Base-by-base conservation (phyloP, 2,797 vertebrate genomes). In the Smutsia temminckii region DNA sequence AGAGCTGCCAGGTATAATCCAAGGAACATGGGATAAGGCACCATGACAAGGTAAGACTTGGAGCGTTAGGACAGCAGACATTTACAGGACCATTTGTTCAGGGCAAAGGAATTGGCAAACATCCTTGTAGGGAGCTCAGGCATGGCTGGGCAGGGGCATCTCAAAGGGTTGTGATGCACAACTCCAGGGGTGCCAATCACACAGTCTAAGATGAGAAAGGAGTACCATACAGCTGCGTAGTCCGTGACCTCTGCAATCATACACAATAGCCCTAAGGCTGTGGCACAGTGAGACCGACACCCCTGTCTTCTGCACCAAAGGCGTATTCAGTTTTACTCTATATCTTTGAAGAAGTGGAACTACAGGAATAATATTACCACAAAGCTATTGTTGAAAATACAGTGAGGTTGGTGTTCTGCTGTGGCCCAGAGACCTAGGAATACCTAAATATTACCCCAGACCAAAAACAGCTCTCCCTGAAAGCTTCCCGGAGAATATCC, bases 371-470 rank as follows among this genome's bases (percentile, higher is more conserved):
- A 81, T 77, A 86, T 80, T 92, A 87, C 27, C 49, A 83, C 86
- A 61, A 84, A 94, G 79, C 53, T 68, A 40, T 77, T 92, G 20
- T 55, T 92, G 80, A 18, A 94, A 93, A 90, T 88, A 66, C 21
- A 64, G 53, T 71, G 13, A 49, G 91, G 46, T 93, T 84, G 18
- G 32, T 66, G n/a, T 79, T 69, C 53, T 87, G 64, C 51, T 89
- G 16, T 89, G 71, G 63, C 23, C n/a, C 51, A 91, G 75, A 16
- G 61, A 57, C 64, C 20, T 40, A 27, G 9, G 17, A 81, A 77
- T 72, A 93, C 55, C 61, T 91, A 85, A 94, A 85, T 91, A 93
- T 68, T 91, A 27, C n/a, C 18, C 49, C 34, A 93, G 55, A 91
- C 61, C 59, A 89, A 94, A 95, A 34, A n/a, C 40, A 55, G 34